Percentiles rank a stretch among this genome's conserved stretches.
Evolutionary conservation across 92 coral and sea anemone species (phyloP).

Genomic region (Micromussa lordhowensis): DNA sequence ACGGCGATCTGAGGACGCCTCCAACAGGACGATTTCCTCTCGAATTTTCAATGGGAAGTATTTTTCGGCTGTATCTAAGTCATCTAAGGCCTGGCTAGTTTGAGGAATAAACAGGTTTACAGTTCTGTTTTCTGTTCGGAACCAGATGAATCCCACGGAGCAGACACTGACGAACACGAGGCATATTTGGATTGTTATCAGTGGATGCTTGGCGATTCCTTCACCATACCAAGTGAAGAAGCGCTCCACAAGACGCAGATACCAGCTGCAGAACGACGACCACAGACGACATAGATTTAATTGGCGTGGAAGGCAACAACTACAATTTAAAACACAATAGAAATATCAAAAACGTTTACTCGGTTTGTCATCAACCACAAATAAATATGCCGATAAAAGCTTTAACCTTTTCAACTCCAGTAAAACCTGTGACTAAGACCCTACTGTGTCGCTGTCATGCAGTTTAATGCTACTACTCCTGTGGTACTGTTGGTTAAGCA

Average conservation of each 20-base stretch:
- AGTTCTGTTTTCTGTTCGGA: slow-evolving; percentile 80
- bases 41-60: slow-evolving; percentile 72
- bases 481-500: neutral
- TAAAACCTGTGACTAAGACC: neutral
- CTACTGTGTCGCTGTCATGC: too few relatives aligned
- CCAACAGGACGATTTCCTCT: slow-evolving; percentile 64
- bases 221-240: slow-evolving; percentile 62
- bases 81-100: slow-evolving; percentile 76
- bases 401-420: neutral
- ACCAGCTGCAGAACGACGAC: slow-evolving; percentile 75
- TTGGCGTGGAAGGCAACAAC: slow-evolving; percentile 16
- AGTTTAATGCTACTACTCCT: neutral
- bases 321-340: neutral
- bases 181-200: slow-evolving; percentile 58
- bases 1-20: slow-evolving; percentile 47
- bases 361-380: neutral
- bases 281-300: slow-evolving; percentile 63
- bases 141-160: slow-evolving; percentile 83
- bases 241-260: slow-evolving; percentile 55
- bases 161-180: slow-evolving; percentile 66
- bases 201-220: slow-evolving; percentile 67
- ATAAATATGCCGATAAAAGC: neutral
- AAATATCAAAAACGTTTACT: neutral
- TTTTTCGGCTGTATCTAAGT: slow-evolving; percentile 72
- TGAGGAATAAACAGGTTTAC: slow-evolving; percentile 89